Conservation (phyloP, 2,797 vertebrate genomes). For the Lutra lutra region DNA sequence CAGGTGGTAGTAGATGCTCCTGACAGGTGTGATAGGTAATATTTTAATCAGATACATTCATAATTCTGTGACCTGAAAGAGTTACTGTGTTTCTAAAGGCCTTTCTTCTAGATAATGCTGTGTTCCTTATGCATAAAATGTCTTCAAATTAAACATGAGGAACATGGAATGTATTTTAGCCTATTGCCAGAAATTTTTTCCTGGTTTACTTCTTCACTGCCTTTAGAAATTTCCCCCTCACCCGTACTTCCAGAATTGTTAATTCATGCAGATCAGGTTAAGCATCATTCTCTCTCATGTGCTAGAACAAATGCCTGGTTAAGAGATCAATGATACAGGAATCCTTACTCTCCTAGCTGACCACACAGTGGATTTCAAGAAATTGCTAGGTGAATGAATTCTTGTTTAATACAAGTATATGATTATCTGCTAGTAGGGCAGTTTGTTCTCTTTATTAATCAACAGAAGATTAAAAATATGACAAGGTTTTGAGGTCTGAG, state of each 20-base stretch:
- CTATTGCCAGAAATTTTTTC: background rate
- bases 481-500: background rate
- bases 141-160: background rate
- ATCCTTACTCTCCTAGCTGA: background rate
- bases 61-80: background rate
- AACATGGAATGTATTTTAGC: background rate
- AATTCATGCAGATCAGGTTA: background rate
- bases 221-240: background rate
- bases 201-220: background rate
- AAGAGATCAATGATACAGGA: background rate
- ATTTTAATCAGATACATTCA: background rate
- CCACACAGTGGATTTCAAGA: background rate
- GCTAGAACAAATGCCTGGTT: background rate
- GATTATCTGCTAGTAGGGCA: background rate
- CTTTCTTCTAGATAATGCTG: background rate
- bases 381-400: background rate
- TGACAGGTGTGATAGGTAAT: background rate
- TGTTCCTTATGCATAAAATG: background rate
- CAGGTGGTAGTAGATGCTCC: background rate
- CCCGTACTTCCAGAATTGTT: background rate
- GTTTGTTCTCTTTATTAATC: constrained; percentile 7
- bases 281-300: background rate
- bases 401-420: background rate
- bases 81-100: background rate
- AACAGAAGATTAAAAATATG: background rate